phyloP scores from a whole-genome alignment of 2,113 vertebrate species.

The Laticauda colubrina region DNA sequence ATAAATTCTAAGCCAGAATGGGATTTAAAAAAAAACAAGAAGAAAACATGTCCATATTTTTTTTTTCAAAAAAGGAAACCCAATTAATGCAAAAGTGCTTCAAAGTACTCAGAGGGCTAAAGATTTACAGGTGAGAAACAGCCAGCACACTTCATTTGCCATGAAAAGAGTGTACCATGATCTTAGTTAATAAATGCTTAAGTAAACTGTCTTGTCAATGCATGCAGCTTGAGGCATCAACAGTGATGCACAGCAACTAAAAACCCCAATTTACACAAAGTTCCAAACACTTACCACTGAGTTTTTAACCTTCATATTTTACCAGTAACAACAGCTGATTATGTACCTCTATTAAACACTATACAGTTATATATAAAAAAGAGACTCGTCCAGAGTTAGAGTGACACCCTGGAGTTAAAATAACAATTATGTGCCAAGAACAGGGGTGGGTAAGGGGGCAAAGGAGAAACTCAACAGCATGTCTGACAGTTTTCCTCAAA shows the following conservation, averaged over 20 bases:
- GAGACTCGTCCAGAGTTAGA: constrained; percentile 75
- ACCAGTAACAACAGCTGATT: constrained; percentile 85
- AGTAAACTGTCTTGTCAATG: constrained; percentile 90
- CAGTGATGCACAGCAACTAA: constrained; percentile 83
- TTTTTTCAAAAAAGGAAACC: constrained; percentile 45
- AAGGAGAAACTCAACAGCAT: constrained; percentile 89
- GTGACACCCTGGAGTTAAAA: constrained; percentile 79
- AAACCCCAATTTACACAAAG: constrained; percentile 90
- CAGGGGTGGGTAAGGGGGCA: constrained; percentile 33
- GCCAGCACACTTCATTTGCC: constrained; percentile 81
- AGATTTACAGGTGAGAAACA: constrained; percentile 84
- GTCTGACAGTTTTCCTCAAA: constrained; percentile 83
- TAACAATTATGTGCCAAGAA: constrained; percentile 89
- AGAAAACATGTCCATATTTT: constrained; percentile 56
- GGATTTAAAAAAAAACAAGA: constrained; percentile 56
- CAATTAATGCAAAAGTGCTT: constrained; percentile 90
- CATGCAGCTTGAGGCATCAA: constrained; percentile 94
- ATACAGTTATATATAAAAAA: constrained; percentile 80
- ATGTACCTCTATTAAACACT: constrained; percentile 84
- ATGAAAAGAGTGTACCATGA: constrained; percentile 87
- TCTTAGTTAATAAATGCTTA: constrained; percentile 88
- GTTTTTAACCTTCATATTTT: constrained; percentile 89
- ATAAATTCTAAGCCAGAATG: constrained; percentile 64
- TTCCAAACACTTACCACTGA: constrained; percentile 93
- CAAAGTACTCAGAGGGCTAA: constrained; percentile 98